Evolutionary conservation across 2,113 vertebrate genomes (phyloP).

Genomic region (Poeciliopsis retropinna): DNA sequence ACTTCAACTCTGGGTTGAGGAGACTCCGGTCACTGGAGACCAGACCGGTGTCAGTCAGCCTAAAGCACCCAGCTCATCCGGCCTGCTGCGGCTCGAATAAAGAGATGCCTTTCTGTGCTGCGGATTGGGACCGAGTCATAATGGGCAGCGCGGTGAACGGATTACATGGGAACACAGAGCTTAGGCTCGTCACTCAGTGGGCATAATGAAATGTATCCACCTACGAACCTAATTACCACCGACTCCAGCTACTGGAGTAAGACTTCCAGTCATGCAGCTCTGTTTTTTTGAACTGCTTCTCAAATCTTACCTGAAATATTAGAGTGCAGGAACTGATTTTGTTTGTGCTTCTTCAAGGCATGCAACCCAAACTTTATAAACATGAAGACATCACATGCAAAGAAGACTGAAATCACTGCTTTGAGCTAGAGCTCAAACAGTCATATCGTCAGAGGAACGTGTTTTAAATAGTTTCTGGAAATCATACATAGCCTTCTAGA

Average conservation of each 20-base stretch:
- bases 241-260: slow-evolving; percentile 37
- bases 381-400: neutral
- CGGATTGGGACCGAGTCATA: slow-evolving; percentile 56
- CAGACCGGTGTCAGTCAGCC: slow-evolving; percentile 60
- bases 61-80: slow-evolving; percentile 54
- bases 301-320: slow-evolving; percentile 1
- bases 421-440: neutral
- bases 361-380: neutral
- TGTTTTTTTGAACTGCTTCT: slow-evolving; percentile 4
- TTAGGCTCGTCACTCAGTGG: slow-evolving; percentile 48
- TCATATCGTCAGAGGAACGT: neutral
- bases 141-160: slow-evolving; percentile 50
- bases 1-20: slow-evolving; percentile 38
- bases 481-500: too few relatives aligned
- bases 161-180: slow-evolving; percentile 59
- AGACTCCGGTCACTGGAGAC: slow-evolving; percentile 58
- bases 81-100: slow-evolving; percentile 31
- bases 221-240: slow-evolving; percentile 52
- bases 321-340: neutral
- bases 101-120: slow-evolving; percentile 60
- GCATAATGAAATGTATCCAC: slow-evolving; percentile 62
- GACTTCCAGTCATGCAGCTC: slow-evolving; percentile 7
- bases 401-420: neutral
- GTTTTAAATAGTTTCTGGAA: neutral
- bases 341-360: neutral